These are phyloP conservation scores for Mesembrinibis cayennensis DNA, from an alignment of 2,113 vertebrate genomes.

Conservation along the genomic window DNA sequence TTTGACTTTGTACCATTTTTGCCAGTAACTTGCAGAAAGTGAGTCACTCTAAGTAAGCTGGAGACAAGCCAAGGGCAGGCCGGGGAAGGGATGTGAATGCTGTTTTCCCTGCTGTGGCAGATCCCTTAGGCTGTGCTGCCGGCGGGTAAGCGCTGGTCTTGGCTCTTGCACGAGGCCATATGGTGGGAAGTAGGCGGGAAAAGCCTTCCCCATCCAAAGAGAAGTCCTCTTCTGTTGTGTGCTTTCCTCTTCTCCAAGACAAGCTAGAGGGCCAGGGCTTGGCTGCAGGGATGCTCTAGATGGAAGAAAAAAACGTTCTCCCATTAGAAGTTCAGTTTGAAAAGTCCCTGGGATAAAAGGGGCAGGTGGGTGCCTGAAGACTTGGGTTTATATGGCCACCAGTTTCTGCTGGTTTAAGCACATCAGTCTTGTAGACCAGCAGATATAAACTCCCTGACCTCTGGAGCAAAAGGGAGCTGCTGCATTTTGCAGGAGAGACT, in stretches of 20 bases:
- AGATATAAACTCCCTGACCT: not conserved
- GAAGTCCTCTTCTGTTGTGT: not conserved
- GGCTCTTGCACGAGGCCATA: not conserved
- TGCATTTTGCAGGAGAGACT: not conserved
- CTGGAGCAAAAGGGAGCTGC: not conserved
- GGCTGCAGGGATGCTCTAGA: not conserved
- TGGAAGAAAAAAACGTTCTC: not conserved
- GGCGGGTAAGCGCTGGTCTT: not conserved
- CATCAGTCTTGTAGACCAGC: not conserved
- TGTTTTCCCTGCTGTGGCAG: constrained; percentile 2
- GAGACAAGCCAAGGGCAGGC: not conserved
- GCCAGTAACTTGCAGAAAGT: not conserved
- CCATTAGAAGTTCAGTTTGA: not conserved
- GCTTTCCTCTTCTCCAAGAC: not conserved
- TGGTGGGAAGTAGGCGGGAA: not conserved
- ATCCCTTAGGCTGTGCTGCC: not conserved
- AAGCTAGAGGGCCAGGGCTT: not conserved
- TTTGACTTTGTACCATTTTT: not conserved
- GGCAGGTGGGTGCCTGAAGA: not conserved
- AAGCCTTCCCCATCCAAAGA: not conserved
- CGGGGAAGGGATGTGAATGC: not conserved
- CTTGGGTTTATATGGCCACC: not conserved
- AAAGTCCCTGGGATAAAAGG: not conserved
- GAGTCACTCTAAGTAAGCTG: not conserved
- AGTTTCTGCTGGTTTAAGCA: not conserved